phyloP scores from a whole-genome alignment of 2,888 invertebrate genomes.

The Drosophila maculinotata region DNA sequence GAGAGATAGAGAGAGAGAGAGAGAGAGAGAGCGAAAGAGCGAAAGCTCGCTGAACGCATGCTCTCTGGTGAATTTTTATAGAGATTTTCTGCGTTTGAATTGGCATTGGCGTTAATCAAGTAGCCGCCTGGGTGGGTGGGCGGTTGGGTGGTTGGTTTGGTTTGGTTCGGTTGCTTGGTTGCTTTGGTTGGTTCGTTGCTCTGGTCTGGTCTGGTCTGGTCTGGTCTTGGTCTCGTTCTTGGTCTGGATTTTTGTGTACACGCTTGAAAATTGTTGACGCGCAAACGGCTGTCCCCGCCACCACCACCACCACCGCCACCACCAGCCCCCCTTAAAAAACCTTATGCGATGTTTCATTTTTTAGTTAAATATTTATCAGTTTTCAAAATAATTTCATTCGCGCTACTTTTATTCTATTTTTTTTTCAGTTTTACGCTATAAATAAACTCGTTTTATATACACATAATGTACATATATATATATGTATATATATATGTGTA shows the following conservation, averaged over 20 bases:
- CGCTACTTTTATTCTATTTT: conserved; percentile 36
- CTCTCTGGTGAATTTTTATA: conserved; percentile 71
- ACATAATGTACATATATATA: conserved; percentile 32
- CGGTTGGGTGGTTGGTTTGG: conserved; percentile 38
- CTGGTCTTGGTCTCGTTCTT: conserved; percentile 62
- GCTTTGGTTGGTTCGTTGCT: conserved; percentile 15
- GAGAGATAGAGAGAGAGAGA: conserved; percentile 1
- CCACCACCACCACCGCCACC: not conserved
- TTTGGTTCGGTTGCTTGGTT: conserved; percentile 22
- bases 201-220: conserved; percentile 36
- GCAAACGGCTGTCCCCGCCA: conserved; percentile 47
- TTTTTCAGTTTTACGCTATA: conserved; percentile 62
- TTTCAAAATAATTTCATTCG: conserved; percentile 75
- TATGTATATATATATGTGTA: conserved; percentile 1
- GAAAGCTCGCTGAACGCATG: conserved; percentile 72
- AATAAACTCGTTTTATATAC: conserved; percentile 58
- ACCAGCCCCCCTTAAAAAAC: not conserved
- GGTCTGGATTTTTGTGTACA: conserved; percentile 78
- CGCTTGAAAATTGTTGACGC: conserved; percentile 78
- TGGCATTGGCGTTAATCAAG: conserved; percentile 80
- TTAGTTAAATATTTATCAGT: conserved; percentile 69
- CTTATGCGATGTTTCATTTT: conserved; percentile 26
- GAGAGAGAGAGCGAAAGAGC: conserved; percentile 9
- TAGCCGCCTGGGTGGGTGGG: conserved; percentile 55
- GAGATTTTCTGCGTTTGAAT: conserved; percentile 78